Evolutionary conservation across 2,797 vertebrate species (phyloP).

Genomic region (Gobio occitaniae): DNA sequence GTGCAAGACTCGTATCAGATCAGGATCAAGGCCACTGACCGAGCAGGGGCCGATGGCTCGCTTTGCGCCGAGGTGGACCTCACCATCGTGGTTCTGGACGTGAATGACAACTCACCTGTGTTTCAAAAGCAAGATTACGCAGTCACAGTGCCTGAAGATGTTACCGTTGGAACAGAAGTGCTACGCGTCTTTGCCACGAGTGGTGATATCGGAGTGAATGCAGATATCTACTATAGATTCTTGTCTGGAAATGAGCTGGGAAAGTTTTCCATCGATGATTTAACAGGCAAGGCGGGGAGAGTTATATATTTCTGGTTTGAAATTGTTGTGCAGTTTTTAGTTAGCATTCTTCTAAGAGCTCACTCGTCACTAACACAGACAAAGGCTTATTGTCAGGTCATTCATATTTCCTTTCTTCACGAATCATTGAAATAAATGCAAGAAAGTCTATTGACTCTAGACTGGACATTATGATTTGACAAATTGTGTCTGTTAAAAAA

Average conservation of each 20-base stretch:
- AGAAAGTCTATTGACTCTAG: slow-evolving; percentile 22
- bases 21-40: slow-evolving; percentile 87
- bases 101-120: slow-evolving; percentile 96
- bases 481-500: slow-evolving; percentile 1
- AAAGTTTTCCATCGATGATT: slow-evolving; percentile 88
- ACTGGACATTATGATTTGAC: slow-evolving; percentile 31
- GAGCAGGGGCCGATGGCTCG: slow-evolving; percentile 84
- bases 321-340: neutral
- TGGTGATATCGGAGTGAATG: slow-evolving; percentile 90
- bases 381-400: slow-evolving; percentile 7
- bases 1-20: slow-evolving; percentile 84
- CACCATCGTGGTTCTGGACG: slow-evolving; percentile 89
- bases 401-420: slow-evolving; percentile 2
- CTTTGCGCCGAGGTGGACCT: slow-evolving; percentile 84
- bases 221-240: slow-evolving; percentile 91
- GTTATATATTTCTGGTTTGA: slow-evolving; percentile 5
- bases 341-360: neutral
- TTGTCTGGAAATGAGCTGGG: slow-evolving; percentile 91
- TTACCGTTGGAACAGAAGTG: slow-evolving; percentile 87
- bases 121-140: slow-evolving; percentile 92
- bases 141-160: slow-evolving; percentile 87
- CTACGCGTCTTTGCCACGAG: slow-evolving; percentile 90
- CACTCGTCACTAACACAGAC: neutral
- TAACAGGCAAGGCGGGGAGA: slow-evolving; percentile 79
- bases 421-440: slow-evolving; percentile 3